A percentile compares a stretch with the other conserved stretches of the same genome.
Evolutionary conservation across 1,140 invertebrate species (phyloP).

Genomic region (Drosophila nigrodunni): DNA sequence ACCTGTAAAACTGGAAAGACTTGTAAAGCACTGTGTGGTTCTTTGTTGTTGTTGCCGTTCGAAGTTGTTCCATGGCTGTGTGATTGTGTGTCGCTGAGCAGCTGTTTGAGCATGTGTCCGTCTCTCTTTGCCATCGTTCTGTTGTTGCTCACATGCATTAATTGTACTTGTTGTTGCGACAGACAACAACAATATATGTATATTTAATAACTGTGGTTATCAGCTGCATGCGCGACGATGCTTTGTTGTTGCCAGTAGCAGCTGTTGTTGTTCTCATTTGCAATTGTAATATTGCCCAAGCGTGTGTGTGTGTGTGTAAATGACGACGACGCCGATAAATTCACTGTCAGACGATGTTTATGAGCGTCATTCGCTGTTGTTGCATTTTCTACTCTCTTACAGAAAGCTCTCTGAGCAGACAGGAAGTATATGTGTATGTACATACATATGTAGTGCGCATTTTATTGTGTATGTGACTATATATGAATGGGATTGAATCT

Average conservation of each 20-base stretch:
- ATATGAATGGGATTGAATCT: conserved; percentile 19
- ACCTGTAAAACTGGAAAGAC: conserved; percentile 74
- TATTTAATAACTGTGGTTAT: conserved; percentile 66
- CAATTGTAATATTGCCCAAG: conserved; percentile 21
- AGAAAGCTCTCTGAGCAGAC: conserved; percentile 31
- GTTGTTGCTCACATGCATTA: background rate
- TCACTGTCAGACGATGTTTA: conserved; percentile 25
- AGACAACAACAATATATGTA: conserved; percentile 15
- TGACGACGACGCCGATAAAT: conserved; percentile 25
- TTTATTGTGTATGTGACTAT: background rate
- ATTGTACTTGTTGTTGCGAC: conserved; percentile 21
- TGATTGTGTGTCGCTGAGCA: conserved; percentile 21
- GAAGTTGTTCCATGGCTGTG: conserved; percentile 48
- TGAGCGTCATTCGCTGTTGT: conserved; percentile 19
- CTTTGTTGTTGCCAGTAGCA: conserved; percentile 55
- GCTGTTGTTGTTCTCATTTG: conserved; percentile 60
- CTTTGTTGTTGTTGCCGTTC: background rate
- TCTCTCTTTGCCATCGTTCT: conserved; percentile 6
- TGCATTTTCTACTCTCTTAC: background rate
- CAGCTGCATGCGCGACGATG: conserved; percentile 56
- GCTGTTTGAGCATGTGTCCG: conserved; percentile 32
- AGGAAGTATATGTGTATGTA: conserved; percentile 29
- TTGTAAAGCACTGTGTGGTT: conserved; percentile 55
- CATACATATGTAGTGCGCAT: background rate
- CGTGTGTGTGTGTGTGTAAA: conserved; percentile 6